Evolutionary conservation across 2,113 vertebrate genomes (phyloP).

Genomic region (Nerophis lumbriciformis): DNA sequence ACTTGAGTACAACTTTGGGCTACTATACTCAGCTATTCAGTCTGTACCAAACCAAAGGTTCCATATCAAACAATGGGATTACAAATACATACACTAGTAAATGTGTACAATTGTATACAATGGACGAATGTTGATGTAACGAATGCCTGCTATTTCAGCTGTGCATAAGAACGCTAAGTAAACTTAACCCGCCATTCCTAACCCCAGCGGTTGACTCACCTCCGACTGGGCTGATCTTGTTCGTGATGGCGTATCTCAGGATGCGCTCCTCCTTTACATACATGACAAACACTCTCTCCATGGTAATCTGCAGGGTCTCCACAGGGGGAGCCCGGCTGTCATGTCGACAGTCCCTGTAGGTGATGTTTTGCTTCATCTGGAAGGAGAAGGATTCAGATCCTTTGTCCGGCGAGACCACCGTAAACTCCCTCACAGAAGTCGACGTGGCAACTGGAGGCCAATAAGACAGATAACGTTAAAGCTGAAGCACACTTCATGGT

Average conservation of each 20-base stretch:
- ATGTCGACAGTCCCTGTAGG: constrained; percentile 74
- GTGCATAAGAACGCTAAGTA: no score
- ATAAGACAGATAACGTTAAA: not conserved
- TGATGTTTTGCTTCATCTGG: constrained; percentile 84
- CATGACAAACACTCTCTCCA: constrained; percentile 80
- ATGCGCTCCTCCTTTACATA: constrained; percentile 81
- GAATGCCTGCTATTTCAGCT: no score
- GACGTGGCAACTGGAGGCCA: constrained; percentile 71
- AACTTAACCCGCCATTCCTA: no score
- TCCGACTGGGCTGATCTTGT: constrained; percentile 78
- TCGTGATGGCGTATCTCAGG: constrained; percentile 88
- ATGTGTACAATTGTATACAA: no score
- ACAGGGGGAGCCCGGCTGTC: constrained; percentile 25
- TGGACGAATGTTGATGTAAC: no score
- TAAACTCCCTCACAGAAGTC: constrained; percentile 75
- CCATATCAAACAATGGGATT: no score
- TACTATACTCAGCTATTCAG: no score
- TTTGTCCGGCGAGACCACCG: constrained; percentile 58
- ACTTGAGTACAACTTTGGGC: no score
- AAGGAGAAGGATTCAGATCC: constrained; percentile 79
- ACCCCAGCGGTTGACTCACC: constrained; percentile 57
- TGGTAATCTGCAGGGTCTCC: constrained; percentile 71
- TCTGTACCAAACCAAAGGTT: no score
- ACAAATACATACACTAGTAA: no score
- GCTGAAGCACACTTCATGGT: rapidly evolving